Base-by-base conservation (phyloP, 92 coral and sea anemone species). In the Zoanthus sociatus region DNA sequence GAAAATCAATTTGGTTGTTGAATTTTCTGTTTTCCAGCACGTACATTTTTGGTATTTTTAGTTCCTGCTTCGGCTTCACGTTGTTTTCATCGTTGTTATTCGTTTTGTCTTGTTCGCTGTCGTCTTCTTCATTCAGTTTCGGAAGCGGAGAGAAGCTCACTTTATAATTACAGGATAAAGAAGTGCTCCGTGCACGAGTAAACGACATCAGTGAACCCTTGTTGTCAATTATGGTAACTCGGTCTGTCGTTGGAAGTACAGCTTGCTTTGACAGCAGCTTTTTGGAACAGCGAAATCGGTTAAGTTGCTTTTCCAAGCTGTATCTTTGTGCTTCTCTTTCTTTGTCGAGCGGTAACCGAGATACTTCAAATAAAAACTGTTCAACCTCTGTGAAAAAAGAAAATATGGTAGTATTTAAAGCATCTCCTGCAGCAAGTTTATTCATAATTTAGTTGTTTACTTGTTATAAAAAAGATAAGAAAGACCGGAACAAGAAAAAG, bases 341-440 rank as follows among this genome's bases (percentile, higher is more conserved):
- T 81, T 64, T 81, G 73, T 66, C 85, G 18, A 81, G 85, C 47
- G 85, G 85, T 67, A 81, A 33, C 70, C 46, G 70, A 26, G 85
- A 17, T 21, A 81, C 66, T 21, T 81, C 85, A 81, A 21, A 60
- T 32, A 81, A 74, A 70, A 81, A 81, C 48, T 81, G 76, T 73
- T 67, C 75, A 66, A 81, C 85, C 46, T 81, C 85, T 81, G 45
- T 26, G 58, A 18, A 47, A 66, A 64, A 53, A 64, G 4, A 48
- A 2, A 13, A 47, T 42, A 15, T 31, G 30, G 74, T 13, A 9
- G 14, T 70, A 15, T 9, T 13, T 30, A 70, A 32, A 67, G 6
- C 37, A 70, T 18, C 3, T 14, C 9, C 1, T 70, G 74, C 8
- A 37, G 15, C 16, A 30, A n/a, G 30, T 18, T 30, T 17, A 58